Evolutionary conservation across 2,888 invertebrate genomes (phyloP), one percentile per base, ranked within the genome.

Genomic region (Nephrotoma guestfalica): DNA sequence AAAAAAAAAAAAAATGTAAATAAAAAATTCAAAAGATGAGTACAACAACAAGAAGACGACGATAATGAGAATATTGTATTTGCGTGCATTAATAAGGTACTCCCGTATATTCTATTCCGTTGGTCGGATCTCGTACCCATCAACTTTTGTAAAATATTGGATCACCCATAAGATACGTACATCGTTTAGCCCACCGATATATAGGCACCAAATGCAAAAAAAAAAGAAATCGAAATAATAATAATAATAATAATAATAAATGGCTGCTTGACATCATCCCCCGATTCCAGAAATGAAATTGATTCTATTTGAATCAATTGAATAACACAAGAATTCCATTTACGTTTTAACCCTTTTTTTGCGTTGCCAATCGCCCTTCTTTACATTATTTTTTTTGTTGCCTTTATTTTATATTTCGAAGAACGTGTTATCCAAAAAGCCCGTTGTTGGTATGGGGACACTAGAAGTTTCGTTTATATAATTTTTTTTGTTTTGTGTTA

Each of bases 321-420:
- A 87, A 86, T 87, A 87, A 88, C 88, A 88, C 87, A 88, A 87
- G 87, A 88, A 88, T 87, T 88, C 88, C 88, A 88, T 88, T 88
- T 88, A 88, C 87, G 86, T 87, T 87, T 45, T 87, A 88, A 88
- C 88, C 88, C 88, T 88, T 87, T 88, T 87, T 86, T 71, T 41
- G 84, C 71, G 86, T 51, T 86, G 2, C 51, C 51, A 84, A 84
- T 84, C 84, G 41, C 84, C 84, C 84, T 84, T 84, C 83, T 84
- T 41, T 41, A 13, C 41, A 15, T 84, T 41, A n/a, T 84, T 84
- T 40, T 83, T 41, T n/a, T 41, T 40, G 40, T 3, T 47, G 11
- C n/a, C 2, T 83, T 40, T 83, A 40, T 83, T 51, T 71, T 71
- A 30, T 71, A 71, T 71, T 71, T 71, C 15, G 30, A 71, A 71